Evolutionary conservation across 1,140 invertebrate genomes (phyloP), one percentile per base, ranked within the genome.

Genomic region (Plodia interpunctella): DNA sequence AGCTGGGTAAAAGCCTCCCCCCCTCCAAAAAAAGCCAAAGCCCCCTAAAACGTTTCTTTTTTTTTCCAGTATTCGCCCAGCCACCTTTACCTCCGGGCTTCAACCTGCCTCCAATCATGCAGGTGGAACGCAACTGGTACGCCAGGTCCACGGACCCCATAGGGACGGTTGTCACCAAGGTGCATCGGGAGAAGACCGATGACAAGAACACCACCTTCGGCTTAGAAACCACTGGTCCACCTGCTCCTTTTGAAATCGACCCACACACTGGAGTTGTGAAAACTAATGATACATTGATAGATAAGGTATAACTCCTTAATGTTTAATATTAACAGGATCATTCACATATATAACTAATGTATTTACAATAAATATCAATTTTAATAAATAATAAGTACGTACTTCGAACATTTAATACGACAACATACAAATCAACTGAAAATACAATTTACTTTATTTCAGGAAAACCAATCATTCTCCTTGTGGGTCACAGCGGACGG

Each of bases 401-500:
- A n/a, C n/a, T 28, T 28, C 28, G 3, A 28, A 3, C 3, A 28
- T 28, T 28, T 28, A 28, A 28, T 3, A 28, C 9, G 3, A 5
- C 3, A 28, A 2, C 11, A 8, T 38, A 38, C 35, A 8, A 15
- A 15, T 15, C 10, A 30, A n/a, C n/a, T n/a, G n/a, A n/a, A n/a
- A 15, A 19, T 15, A 20, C 13, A 49, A 21, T 55, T 49, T 59
- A 58, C 65, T 68, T 63, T 60, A n/a, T 64, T 82, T n/a, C 72
- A 88, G 86, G 86, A 87, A 75, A 87, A 87, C 58, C 67, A 70
- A 30, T 72, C 84, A 2, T 89, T 83, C 55, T 87, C 79, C 0
- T 58, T 89, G 38, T 89, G 84, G 87, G 87, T 89, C 8, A 87
- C 79, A 15, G 74, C 81, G 13, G 63, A 71, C 67, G 83, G 83